These are phyloP conservation scores for Hydrotaea diabolus DNA, from an alignment of 2,888 invertebrate genomes.

Conservation along the genomic window DNA sequence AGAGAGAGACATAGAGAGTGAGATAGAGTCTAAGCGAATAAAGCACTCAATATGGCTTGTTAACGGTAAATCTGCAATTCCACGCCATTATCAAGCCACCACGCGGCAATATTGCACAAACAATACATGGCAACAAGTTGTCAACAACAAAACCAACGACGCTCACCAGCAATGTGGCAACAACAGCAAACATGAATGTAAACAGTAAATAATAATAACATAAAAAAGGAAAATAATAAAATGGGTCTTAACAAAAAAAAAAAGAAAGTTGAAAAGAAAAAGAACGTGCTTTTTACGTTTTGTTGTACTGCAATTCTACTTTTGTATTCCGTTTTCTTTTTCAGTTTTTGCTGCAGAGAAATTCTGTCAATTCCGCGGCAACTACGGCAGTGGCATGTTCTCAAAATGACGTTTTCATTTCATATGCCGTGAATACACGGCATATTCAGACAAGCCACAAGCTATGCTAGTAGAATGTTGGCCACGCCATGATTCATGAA, in stretches of 20 bases:
- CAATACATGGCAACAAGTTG: slow-evolving; percentile 58
- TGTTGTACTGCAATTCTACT: slow-evolving; percentile 53
- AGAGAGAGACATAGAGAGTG: background rate
- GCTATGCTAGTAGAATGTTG: background rate
- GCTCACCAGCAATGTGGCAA: slow-evolving; percentile 3
- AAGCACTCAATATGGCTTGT: slow-evolving; percentile 51
- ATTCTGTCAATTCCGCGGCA: background rate
- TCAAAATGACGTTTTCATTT: slow-evolving; percentile 52
- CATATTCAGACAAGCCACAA: no score
- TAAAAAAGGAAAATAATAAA: slow-evolving; percentile 51
- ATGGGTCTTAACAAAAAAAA: slow-evolving; percentile 39
- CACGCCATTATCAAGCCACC: slow-evolving; percentile 12
- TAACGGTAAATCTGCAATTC: slow-evolving; percentile 56
- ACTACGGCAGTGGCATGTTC: background rate
- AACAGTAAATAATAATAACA: slow-evolving; percentile 32
- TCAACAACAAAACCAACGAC: slow-evolving; percentile 34
- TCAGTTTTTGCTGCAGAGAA: background rate
- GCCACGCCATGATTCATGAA: slow-evolving; percentile 56
- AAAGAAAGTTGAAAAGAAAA: slow-evolving; percentile 57
- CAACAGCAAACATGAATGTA: slow-evolving; percentile 2
- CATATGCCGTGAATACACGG: background rate
- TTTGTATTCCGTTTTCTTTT: slow-evolving; percentile 1
- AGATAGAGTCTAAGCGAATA: background rate
- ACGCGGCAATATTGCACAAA: background rate
- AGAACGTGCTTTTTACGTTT: slow-evolving; percentile 63